Base-by-base conservation (phyloP, 2,797 vertebrate genomes). In the Alosa sapidissima region DNA sequence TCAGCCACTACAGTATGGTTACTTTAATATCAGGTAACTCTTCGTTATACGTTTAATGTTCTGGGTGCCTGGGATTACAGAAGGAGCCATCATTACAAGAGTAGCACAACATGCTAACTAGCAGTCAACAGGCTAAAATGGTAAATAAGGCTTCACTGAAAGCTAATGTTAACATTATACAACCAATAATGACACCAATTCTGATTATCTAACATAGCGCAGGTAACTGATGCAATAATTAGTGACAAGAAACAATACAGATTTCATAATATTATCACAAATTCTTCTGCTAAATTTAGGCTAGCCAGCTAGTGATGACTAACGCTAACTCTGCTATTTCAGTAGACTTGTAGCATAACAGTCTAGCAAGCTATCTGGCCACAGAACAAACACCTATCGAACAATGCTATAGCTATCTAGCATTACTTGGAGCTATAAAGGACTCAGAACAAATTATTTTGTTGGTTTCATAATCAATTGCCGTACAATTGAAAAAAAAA, bases 391-490 rank as follows among this genome's bases (percentile, higher is more conserved):
- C 58, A 24, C 49, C 49, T 10, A 62, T 24, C n/a, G 58, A n/a
- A 62, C n/a, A 33, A 65, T 21, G 41, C 72, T 78, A 21, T 72
- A 2, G 65, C 33, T 33, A 36, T 41, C 72, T 72, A 72, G 33
- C 65, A 14, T 24, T 72, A 72, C 41, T 51, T 11, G 10, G 19
- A 55, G 72, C 41, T 21, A 47, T 78, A 2, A 19, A 36, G 41
- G 16, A 78, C 41, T 21, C 14, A 45, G 14, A 19, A 75, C 4
- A 72, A 41, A 72, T 2, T 16, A 45, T 9, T 45, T 9, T 84
- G n/a, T 19, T 49, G 24, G 24, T 83, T 87, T 87, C 72, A 47
- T 72, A 54, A 86, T 9, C 83, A 47, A 86, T 83, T 51, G 9
- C 9, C 87, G 82, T 87, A 83, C 54, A 1, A 82, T 84, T 86